A percentile compares a stretch with the other conserved stretches of the same genome.
Conservation (phyloP, 2,888 invertebrate genomes). For the Rapana venosa region DNA sequence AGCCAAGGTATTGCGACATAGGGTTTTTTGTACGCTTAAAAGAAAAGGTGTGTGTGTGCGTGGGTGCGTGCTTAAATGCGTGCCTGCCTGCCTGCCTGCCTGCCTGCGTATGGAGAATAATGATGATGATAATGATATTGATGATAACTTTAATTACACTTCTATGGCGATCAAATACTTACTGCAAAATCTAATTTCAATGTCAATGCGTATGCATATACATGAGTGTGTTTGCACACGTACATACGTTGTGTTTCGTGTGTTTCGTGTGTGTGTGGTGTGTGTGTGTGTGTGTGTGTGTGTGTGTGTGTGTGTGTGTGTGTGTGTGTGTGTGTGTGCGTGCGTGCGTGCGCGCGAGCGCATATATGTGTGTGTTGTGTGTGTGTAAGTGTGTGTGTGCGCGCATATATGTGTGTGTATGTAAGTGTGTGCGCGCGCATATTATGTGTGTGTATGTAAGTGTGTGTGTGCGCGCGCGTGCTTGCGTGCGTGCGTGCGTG, state of each 20-base stretch:
- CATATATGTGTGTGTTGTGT: background rate
- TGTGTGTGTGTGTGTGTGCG: background rate
- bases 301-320: background rate
- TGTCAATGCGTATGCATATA: too few species aligned
- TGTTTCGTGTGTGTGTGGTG: background rate
- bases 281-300: background rate
- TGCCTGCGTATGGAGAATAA: background rate
- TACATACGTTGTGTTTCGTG: background rate
- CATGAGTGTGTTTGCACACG: too few species aligned
- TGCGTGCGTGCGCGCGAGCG: background rate
- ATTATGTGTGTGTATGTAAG: background rate
- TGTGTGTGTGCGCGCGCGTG: background rate
- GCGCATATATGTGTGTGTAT: background rate
- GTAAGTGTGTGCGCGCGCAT: background rate
- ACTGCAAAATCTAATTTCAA: too few species aligned
- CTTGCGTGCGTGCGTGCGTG: background rate
- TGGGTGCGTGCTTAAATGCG: background rate
- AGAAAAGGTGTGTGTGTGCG: background rate
- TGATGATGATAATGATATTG: constrained; percentile 16
- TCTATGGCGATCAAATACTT: background rate
- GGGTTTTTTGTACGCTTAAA: too few species aligned
- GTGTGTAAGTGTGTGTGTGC: background rate
- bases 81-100: background rate
- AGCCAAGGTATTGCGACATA: too few species aligned
- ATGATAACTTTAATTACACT: background rate